Evolutionary conservation across 2,797 vertebrate species (phyloP).

Genomic region (Pipistrellus pipistrellus): DNA sequence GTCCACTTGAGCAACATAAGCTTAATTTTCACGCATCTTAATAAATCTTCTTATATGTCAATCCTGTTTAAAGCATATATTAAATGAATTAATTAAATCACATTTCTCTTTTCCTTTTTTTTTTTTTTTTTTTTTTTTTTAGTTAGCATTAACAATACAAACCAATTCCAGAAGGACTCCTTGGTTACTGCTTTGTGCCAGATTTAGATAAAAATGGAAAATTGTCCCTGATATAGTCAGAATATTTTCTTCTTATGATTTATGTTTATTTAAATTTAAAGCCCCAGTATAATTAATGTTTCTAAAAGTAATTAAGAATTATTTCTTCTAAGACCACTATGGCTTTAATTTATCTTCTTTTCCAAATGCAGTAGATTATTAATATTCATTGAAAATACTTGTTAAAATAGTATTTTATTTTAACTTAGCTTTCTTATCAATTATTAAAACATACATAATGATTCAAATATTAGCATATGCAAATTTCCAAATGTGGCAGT

Average conservation of each 20-base stretch:
- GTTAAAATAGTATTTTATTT: slow-evolving; percentile 16
- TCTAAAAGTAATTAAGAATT: slow-evolving; percentile 50
- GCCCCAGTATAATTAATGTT: background rate
- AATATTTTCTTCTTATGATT: slow-evolving; percentile 26
- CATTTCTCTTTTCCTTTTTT: background rate
- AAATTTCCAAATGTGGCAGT: slow-evolving; percentile 7
- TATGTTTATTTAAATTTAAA: slow-evolving; percentile 18
- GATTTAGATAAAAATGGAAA: slow-evolving; percentile 35
- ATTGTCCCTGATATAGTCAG: background rate
- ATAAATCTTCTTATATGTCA: slow-evolving; percentile 21
- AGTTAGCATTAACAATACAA: slow-evolving; percentile 28
- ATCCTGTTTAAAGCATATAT: slow-evolving; percentile 24
- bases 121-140: background rate
- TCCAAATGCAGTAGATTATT: slow-evolving; percentile 43
- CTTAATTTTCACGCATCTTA: slow-evolving; percentile 8
- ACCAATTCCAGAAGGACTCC: background rate
- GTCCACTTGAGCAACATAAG: slow-evolving; percentile 13
- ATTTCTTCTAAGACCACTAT: background rate
- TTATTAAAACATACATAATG: slow-evolving; percentile 37
- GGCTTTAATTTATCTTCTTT: slow-evolving; percentile 10
- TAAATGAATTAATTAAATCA: slow-evolving; percentile 16
- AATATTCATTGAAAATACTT: slow-evolving; percentile 49
- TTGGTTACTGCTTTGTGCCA: background rate
- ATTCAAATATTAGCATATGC: slow-evolving; percentile 24
- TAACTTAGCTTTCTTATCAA: slow-evolving; percentile 36